Conservation (phyloP, 2,888 invertebrate species). For the Abrostola tripartita region DNA sequence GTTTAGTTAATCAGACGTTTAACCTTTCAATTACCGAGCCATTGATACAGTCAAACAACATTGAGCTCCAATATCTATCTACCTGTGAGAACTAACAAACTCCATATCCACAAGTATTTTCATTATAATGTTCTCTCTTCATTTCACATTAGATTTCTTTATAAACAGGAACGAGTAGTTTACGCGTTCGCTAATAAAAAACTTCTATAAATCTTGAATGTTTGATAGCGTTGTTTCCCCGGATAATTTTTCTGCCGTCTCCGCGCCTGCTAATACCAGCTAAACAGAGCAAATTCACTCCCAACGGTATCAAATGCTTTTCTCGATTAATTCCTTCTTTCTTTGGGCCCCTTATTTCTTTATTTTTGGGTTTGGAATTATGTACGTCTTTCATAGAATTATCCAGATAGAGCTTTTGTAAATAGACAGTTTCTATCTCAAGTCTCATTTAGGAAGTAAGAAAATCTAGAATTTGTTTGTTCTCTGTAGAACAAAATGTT, state of each 20-base stretch:
- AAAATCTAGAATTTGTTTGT: no score
- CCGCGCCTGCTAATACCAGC: conserved; percentile 41
- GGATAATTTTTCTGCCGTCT: conserved; percentile 59
- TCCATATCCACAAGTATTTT: conserved; percentile 9
- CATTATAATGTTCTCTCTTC: conserved; percentile 15
- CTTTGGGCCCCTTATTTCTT: no score
- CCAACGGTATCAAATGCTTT: conserved; percentile 34
- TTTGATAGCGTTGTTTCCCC: conserved; percentile 50
- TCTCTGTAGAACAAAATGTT: no score
- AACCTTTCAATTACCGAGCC: background rate
- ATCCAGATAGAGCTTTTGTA: no score
- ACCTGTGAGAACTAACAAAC: background rate
- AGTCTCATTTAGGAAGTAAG: no score
- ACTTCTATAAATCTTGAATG: conserved; percentile 31
- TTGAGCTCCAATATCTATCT: conserved; percentile 10
- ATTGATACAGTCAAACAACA: no score
- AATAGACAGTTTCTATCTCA: no score
- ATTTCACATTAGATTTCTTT: conserved; percentile 16
- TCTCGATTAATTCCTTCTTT: background rate
- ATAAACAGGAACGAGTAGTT: conserved; percentile 25
- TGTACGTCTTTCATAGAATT: no score
- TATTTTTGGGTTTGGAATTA: no score
- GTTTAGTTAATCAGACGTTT: background rate
- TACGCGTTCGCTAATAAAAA: conserved; percentile 27
- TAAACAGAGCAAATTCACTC: conserved; percentile 58